These are phyloP conservation scores for Plagodis dolabraria DNA, from an alignment of 2,888 invertebrate genomes.

Conservation along the genomic window DNA sequence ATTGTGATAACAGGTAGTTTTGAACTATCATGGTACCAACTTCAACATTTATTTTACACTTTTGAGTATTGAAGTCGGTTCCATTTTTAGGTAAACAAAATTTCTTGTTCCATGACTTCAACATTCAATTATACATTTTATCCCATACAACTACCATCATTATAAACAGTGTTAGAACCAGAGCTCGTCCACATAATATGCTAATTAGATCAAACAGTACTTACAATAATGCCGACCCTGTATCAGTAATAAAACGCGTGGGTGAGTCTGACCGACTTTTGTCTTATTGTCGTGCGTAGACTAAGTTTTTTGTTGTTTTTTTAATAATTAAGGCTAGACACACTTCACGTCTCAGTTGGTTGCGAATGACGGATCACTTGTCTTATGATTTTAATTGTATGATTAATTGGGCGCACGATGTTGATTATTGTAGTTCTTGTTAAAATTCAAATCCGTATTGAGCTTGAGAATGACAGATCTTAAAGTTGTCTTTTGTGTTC, in stretches of 20 bases:
- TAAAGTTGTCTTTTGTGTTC: no score
- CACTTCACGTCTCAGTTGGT: constrained; percentile 26
- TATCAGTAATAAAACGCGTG: constrained; percentile 22
- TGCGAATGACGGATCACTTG: constrained; percentile 57
- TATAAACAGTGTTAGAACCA: background rate
- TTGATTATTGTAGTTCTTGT: no score
- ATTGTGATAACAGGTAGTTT: no score
- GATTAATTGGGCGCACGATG: constrained; percentile 49
- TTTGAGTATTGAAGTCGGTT: no score
- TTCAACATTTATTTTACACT: no score
- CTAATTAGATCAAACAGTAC: constrained; percentile 13
- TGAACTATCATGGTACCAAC: no score
- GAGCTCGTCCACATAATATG: background rate
- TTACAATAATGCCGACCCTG: background rate
- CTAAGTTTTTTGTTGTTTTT: constrained; percentile 16
- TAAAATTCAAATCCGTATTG: no score
- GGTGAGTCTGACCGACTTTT: constrained; percentile 28
- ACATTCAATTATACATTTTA: no score
- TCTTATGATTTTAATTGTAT: constrained; percentile 59
- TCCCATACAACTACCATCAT: no score
- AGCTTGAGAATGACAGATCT: no score
- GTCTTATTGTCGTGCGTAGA: constrained; percentile 19
- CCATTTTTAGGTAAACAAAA: no score
- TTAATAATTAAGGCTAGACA: constrained; percentile 27
- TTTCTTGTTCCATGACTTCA: no score